phyloP scores from a whole-genome alignment of 2,113 vertebrate genomes.

The Myxocyprinus asiaticus region DNA sequence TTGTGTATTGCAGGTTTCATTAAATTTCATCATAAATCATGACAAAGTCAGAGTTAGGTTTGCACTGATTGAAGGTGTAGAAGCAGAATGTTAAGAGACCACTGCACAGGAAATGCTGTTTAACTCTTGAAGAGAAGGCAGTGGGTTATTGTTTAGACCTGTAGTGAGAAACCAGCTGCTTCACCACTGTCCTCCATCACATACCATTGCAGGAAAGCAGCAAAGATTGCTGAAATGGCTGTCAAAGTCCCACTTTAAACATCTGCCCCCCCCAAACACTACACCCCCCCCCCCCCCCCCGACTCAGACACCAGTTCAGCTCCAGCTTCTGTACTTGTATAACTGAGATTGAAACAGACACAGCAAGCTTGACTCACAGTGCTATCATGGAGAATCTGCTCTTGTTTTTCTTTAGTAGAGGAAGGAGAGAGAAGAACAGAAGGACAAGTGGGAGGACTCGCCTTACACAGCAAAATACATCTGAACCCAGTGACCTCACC shows the following conservation, averaged over 20 bases:
- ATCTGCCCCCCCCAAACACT: neutral
- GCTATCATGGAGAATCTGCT: slow-evolving; percentile 51
- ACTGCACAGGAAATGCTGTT: slow-evolving; percentile 18
- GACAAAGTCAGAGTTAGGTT: neutral
- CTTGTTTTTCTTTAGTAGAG: slow-evolving; percentile 51
- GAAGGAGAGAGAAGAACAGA: slow-evolving; percentile 33
- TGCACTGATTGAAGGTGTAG: neutral
- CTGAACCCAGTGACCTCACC: slow-evolving; percentile 46
- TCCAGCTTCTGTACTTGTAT: slow-evolving; percentile 50
- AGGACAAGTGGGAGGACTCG: slow-evolving; percentile 42
- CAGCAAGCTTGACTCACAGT: slow-evolving; percentile 49
- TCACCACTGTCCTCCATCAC: slow-evolving; percentile 6
- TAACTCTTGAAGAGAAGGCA: slow-evolving; percentile 10
- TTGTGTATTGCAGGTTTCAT: slow-evolving; percentile 16
- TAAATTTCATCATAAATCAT: slow-evolving; percentile 35
- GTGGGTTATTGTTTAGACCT: slow-evolving; percentile 9
- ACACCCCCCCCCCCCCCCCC: slow-evolving; percentile 11
- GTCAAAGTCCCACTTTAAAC: slow-evolving; percentile 37
- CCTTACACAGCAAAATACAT: slow-evolving; percentile 6
- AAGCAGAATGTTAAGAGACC: neutral
- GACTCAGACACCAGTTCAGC: slow-evolving; percentile 41
- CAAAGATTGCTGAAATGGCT: too few relatives aligned
- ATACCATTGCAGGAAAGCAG: slow-evolving; percentile 14
- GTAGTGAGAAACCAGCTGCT: slow-evolving; percentile 12
- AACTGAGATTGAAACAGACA: slow-evolving; percentile 48